phyloP scores from a whole-genome alignment of 2,797 vertebrate genomes.

The Rhynchonycteris naso region DNA sequence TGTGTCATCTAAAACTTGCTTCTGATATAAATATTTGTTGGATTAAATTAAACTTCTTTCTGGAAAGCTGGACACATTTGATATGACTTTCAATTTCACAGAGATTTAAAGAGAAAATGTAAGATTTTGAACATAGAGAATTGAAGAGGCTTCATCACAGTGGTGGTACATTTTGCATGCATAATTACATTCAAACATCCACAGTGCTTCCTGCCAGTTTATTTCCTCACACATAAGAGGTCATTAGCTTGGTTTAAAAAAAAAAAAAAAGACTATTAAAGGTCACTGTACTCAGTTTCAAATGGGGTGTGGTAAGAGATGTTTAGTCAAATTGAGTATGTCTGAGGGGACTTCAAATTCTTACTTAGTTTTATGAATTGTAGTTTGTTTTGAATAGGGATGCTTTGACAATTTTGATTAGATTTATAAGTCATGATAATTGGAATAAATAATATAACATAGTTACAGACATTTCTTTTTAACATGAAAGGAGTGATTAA shows the following conservation, averaged over 20 bases:
- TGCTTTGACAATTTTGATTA: background rate
- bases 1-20: background rate
- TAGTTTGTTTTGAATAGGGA: background rate
- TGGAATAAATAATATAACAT: background rate
- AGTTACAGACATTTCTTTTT: background rate
- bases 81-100: slow-evolving; percentile 9
- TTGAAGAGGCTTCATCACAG: background rate
- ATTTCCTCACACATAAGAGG: background rate
- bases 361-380: background rate
- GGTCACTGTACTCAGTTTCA: background rate
- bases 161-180: background rate
- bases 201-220: background rate
- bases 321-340: background rate
- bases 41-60: slow-evolving; percentile 17
- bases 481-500: background rate
- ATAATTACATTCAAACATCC: background rate
- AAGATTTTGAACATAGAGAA: background rate
- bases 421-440: background rate
- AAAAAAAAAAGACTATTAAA: background rate
- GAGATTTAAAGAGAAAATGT: slow-evolving; percentile 21
- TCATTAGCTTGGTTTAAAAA: background rate
- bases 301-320: background rate
- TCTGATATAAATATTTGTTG: slow-evolving; percentile 12
- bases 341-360: background rate
- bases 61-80: background rate